Base-by-base conservation (phyloP, 2,888 invertebrate genomes). In the Plemyria rubiginata region DNA sequence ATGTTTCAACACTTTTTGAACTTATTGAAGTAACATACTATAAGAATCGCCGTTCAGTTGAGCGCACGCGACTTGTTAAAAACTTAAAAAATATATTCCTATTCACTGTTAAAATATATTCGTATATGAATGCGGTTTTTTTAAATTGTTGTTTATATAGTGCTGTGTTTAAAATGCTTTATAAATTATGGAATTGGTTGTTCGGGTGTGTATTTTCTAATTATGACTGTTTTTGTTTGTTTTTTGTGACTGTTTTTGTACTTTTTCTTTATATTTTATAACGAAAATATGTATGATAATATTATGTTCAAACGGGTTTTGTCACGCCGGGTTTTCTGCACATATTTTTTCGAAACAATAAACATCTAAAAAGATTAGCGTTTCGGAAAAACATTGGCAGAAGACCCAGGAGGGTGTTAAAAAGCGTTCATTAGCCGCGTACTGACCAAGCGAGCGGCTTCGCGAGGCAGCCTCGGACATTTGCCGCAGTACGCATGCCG, bases 151-250 rank as follows among this genome's bases (percentile, higher is more conserved):
- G 9, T 38, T 9, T 48, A 48, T 9, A 28, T 16, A 55, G 46
- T 60, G 45, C 22, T 45, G 32, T 59, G n/a, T 53, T 43, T 36
- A 22, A 48, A 38, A 58, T 66, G 65, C 36, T 66, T 50, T 56
- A 59, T 56, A 29, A 48, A n/a, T 50, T 63, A 38, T 66, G 63
- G 66, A 66, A 51, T 55, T 66, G 63, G 66, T 57, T 60, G 3
- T 60, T 60, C 52, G 56, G 66, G 66, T 66, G 36, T 41, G 66
- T 66, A 16, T 45, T 16, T 43, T 60, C 0, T 52, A 45, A 46
- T 22, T 11, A 38, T 57, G 16, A n/a, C 2, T 46, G 13, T 43
- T 56, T 41, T 12, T 48, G 9, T 38, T 9, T 38, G 36, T 55
- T n/a, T n/a, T n/a, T n/a, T n/a, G n/a, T n/a, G n/a, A n/a, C n/a